A percentile compares a stretch with the other conserved stretches of the same genome.
Evolutionary conservation across 92 coral and sea anemone genomes (phyloP).

Genomic region (Porites cylindrica): DNA sequence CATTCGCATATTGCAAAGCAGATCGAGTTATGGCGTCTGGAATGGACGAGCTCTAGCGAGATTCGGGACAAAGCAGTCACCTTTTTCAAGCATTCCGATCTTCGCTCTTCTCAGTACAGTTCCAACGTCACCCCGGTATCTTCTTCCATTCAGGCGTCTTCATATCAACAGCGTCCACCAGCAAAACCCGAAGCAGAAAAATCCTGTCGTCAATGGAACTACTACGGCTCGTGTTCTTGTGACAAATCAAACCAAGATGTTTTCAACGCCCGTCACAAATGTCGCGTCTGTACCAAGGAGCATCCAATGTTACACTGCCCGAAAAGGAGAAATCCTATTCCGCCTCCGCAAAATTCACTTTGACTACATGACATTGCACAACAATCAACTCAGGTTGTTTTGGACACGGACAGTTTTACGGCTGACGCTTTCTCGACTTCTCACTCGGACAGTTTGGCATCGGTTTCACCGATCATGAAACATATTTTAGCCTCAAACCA

Average conservation of each 20-base stretch:
- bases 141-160: background rate
- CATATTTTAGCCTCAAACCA: constrained; percentile 37
- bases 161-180: constrained; percentile 13
- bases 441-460: background rate
- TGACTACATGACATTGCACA: background rate
- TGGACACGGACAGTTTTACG: background rate
- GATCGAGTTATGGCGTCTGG: background rate
- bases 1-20: constrained; percentile 30
- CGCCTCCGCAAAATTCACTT: background rate
- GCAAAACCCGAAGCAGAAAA: background rate
- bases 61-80: constrained; percentile 1
- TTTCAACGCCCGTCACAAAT: constrained; percentile 2
- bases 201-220: constrained; percentile 25
- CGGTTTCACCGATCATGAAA: constrained; percentile 5
- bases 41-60: constrained; percentile 11
- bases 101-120: background rate
- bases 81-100: no score
- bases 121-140: background rate
- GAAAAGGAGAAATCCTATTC: background rate
- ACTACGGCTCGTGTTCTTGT: constrained; percentile 24
- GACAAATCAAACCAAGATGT: constrained; percentile 6
- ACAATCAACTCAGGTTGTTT: background rate
- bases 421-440: background rate
- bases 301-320: constrained; percentile 26
- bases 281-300: constrained; percentile 41